Base-by-base conservation (phyloP, 2,113 vertebrate species). In the Ameiurus melas region DNA sequence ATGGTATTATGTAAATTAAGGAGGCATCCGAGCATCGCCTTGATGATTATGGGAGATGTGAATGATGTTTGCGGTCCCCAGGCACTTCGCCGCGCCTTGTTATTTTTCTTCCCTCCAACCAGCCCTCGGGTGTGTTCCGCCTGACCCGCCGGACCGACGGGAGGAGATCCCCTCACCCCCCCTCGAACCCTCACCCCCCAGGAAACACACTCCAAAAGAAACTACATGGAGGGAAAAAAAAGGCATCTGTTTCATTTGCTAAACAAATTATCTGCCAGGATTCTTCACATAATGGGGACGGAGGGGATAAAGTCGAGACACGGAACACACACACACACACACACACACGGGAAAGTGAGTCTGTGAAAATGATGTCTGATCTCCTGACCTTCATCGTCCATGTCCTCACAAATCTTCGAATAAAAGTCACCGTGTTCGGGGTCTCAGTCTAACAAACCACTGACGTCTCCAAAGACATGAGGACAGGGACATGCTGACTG, bases 1-100 rank as follows among this genome's bases (percentile, higher is more conserved):
- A 96, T 94, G 94, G 95, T 95, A 95, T 96, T 96, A 98, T 97
- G 97, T 96, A 98, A 98, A 98, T 97, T 93, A 95, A 95, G 92
- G 89, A 96, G 96, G 95, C 96, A 97, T 96, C 95, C 93, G 93
- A 96, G 96, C 96, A 96, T 96, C 94, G 96, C 96, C 93, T 96
- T 97, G 96, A 96, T 97, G 97, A 97, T 97, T 97, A 96, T 94
- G 96, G 95, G 94, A 95, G 95, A 95, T 95, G 95, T 93, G 96
- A 98, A 95, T 97, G 93, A 94, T 96, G 95, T 93, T 94, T 94
- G 92, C 86, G 92, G 94, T 97, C 97, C 96, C 96, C 93, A 95
- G 96, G 94, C 96, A 90, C 94, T 92, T 91, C 80, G 53, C 90
- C 66, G 92, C 92, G 95, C 93, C 97, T 96, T 97, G 96, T 97